Base-by-base conservation (phyloP, 2,888 invertebrate genomes). In the Drosophila mayaguana region DNA sequence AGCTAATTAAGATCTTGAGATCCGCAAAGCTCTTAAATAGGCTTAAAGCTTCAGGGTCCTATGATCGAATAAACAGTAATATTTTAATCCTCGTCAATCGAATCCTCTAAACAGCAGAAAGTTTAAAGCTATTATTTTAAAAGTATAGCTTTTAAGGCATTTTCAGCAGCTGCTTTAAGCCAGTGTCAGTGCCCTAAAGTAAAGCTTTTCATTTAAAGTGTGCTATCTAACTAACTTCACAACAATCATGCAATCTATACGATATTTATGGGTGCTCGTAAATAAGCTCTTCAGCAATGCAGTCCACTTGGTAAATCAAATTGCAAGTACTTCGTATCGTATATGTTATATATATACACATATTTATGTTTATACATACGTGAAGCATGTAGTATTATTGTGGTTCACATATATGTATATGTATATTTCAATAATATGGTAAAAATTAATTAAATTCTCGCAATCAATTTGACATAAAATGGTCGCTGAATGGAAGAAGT, bases 381-480 rank as follows among this genome's bases (percentile, higher is more conserved):
- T 12, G 45, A 22, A 28, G 18, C 18, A 36, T 65, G 40, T 5
- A 36, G 25, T 18, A n/a, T 67, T 45, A 80, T 76, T 80, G 72
- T 55, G 48, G 43, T 22, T 32, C n/a, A 38, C 16, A n/a, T 32
- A 18, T 55, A 18, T 55, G 25, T 50, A 40, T 50, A 18, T 42
- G 22, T 45, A 50, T 40, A 61, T 62, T 63, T 68, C 71, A 81
- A 87, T 87, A 79, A 77, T 84, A 73, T 76, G 50, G 60, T 42
- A 55, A 66, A 81, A 82, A 79, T 89, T 89, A 89, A 89, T 85
- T 85, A 80, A 89, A 88, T 88, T 85, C 69, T 80, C 65, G 75
- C 86, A 85, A 80, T 85, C 89, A 85, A 89, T 85, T 85, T 89
- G 83, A 63, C 86, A 88, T 85, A 81, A 89, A 89, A 88, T 84